Evolutionary conservation across 2,797 vertebrate species (phyloP).

Genomic region (Huso huso): DNA sequence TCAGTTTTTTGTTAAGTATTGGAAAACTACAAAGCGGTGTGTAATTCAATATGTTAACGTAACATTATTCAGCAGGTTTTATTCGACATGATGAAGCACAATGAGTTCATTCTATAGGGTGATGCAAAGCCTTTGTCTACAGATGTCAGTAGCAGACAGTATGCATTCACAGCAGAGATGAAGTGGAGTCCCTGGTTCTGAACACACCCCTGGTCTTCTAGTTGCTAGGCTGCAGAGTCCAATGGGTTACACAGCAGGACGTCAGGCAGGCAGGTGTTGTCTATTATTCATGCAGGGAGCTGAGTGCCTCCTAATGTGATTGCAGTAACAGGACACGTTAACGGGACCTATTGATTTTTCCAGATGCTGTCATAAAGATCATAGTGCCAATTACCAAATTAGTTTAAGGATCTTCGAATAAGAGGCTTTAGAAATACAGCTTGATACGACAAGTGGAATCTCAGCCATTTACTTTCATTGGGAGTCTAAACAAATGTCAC

Average conservation of each 20-base stretch:
- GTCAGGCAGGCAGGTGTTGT: slow-evolving; percentile 33
- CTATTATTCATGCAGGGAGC: slow-evolving; percentile 56
- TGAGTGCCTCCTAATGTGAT: slow-evolving; percentile 48
- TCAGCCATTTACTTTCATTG: too few species aligned
- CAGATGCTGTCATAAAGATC: slow-evolving; percentile 27
- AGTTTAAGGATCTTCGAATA: too few species aligned
- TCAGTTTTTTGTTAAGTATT: too few species aligned
- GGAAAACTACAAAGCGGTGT: too few species aligned
- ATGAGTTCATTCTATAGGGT: neutral
- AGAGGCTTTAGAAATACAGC: too few species aligned
- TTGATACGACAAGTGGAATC: too few species aligned
- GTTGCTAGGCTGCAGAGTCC: neutral
- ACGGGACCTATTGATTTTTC: slow-evolving; percentile 65
- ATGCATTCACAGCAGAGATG: neutral
- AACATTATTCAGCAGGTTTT: slow-evolving; percentile 4
- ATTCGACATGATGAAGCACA: neutral
- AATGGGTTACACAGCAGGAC: slow-evolving; percentile 4
- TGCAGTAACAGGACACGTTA: slow-evolving; percentile 50
- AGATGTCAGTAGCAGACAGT: neutral
- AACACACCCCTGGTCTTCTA: neutral
- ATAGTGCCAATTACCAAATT: too few species aligned
- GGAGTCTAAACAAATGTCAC: too few species aligned
- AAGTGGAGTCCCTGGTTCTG: neutral
- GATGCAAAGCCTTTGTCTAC: neutral
- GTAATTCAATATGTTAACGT: neutral